A percentile compares a stretch with the other conserved stretches of the same genome.
Conservation (phyloP, 2,888 invertebrate genomes). For the Brachyptera risi region DNA sequence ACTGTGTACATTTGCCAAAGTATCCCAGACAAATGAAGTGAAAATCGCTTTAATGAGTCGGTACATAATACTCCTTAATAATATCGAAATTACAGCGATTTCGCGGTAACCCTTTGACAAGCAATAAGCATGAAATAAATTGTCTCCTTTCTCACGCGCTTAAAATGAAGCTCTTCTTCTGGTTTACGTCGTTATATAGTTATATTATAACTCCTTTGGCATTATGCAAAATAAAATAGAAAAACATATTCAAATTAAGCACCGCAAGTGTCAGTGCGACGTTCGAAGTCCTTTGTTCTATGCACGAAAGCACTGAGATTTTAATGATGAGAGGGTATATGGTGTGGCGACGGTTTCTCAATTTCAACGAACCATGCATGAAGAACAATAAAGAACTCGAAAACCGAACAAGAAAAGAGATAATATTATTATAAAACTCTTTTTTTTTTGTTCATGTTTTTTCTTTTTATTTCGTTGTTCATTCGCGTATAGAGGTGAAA, state of each 20-base stretch:
- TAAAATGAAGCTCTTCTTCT: too few relatives aligned
- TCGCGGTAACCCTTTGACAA: not conserved
- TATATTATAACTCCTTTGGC: too few relatives aligned
- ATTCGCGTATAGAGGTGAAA: slow-evolving; percentile 4
- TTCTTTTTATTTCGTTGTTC: not conserved
- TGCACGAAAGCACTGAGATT: slow-evolving; percentile 28
- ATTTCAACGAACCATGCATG: not conserved
- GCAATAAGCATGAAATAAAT: not conserved
- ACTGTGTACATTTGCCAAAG: too few relatives aligned
- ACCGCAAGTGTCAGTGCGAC: not conserved
- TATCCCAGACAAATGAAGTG: too few relatives aligned
- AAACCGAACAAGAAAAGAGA: slow-evolving; percentile 20
- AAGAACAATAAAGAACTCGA: slow-evolving; percentile 6
- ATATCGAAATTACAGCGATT: too few relatives aligned
- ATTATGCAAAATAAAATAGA: too few relatives aligned
- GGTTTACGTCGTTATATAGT: too few relatives aligned
- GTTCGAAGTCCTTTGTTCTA: slow-evolving; percentile 23
- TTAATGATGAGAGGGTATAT: slow-evolving; percentile 20
- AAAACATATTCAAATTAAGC: too few relatives aligned
- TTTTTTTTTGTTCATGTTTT: too few relatives aligned
- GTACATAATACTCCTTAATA: too few relatives aligned
- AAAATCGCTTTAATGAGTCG: too few relatives aligned
- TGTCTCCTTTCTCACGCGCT: not conserved
- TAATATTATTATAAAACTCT: slow-evolving; percentile 1
- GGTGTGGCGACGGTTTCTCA: too few relatives aligned